Conservation (phyloP, 1,140 invertebrate species). For the Melipona quadrifasciata region DNA sequence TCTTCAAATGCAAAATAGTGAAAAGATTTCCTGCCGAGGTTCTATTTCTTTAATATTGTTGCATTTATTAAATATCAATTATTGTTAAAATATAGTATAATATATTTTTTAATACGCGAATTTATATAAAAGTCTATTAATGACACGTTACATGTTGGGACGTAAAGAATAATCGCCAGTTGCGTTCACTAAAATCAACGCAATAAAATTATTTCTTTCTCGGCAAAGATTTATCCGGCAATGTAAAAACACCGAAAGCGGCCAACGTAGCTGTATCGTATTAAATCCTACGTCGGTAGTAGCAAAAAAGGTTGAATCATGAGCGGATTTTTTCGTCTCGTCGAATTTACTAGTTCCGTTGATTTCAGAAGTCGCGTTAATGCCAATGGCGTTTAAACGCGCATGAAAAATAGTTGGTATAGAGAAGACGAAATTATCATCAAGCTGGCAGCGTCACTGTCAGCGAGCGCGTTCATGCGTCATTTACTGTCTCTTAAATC, state of each 20-base stretch:
- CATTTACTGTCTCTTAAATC: conserved; percentile 48
- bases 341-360: not conserved
- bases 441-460: conserved; percentile 25
- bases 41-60: too few relatives aligned
- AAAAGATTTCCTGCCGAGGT: too few relatives aligned
- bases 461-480: conserved; percentile 38
- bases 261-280: not conserved
- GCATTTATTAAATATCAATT: too few relatives aligned
- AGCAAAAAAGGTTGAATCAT: not conserved
- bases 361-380: not conserved
- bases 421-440: not conserved
- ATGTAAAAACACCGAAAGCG: not conserved
- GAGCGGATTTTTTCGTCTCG: not conserved
- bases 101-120: too few relatives aligned
- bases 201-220: not conserved
- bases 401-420: conserved; percentile 18
- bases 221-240: not conserved
- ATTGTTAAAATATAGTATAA: too few relatives aligned
- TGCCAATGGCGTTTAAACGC: conserved; percentile 1
- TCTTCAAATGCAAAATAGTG: too few relatives aligned
- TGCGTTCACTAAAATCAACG: too few relatives aligned
- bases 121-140: too few relatives aligned
- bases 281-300: not conserved
- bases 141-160: too few relatives aligned
- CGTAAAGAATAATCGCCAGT: too few relatives aligned